Evolutionary conservation across 2,888 invertebrate species (phyloP).

Genomic region (Anticlea derivata): DNA sequence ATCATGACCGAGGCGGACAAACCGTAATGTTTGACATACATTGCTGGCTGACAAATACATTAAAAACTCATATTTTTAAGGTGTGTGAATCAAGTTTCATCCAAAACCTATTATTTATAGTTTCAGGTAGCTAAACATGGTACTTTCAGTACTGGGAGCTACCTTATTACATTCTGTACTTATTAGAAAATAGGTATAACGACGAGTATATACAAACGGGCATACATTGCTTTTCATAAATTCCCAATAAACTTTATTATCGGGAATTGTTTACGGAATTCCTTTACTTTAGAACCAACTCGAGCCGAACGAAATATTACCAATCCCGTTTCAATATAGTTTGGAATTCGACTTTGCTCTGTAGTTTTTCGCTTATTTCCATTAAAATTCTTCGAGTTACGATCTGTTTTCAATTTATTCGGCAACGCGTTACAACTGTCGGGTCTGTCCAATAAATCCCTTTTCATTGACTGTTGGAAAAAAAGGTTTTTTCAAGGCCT

Average conservation of each 20-base stretch:
- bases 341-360: constrained; percentile 55
- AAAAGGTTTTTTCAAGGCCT: constrained; percentile 8
- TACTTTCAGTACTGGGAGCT: no score
- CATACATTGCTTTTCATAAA: no score
- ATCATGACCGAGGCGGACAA: no score
- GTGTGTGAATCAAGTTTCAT: no score
- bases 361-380: constrained; percentile 58
- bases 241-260: no score
- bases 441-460: constrained; percentile 27
- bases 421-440: constrained; percentile 50
- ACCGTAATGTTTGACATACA: no score
- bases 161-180: no score
- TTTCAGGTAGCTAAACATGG: no score
- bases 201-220: background rate
- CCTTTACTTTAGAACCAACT: constrained; percentile 4
- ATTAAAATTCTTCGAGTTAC: constrained; percentile 62
- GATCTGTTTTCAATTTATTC: constrained; percentile 60
- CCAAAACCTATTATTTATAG: no score
- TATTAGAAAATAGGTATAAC: no score
- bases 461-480: constrained; percentile 16
- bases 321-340: constrained; percentile 48
- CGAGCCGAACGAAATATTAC: constrained; percentile 43
- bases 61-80: no score
- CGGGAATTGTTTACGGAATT: constrained; percentile 5
- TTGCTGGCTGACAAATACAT: no score